Percentiles rank a stretch among this genome's conserved stretches.
These are phyloP conservation scores for Therioaphis trifolii DNA, from an alignment of 2,888 invertebrate species.

Conservation along the genomic window DNA sequence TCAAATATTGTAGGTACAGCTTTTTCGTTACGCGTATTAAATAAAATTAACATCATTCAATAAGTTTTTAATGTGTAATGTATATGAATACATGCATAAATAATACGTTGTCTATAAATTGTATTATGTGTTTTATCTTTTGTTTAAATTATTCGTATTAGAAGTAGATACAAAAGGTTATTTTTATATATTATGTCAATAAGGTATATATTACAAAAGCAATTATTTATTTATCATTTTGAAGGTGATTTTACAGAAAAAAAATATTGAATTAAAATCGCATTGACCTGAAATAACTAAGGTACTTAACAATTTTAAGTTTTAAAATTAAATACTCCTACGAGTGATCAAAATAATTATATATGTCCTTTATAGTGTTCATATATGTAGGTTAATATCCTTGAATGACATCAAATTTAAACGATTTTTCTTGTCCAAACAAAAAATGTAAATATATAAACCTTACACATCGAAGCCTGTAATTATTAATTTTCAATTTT, in stretches of 20 bases:
- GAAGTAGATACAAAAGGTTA: not conserved
- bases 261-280: constrained; percentile 10
- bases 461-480: not conserved
- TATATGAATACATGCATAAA: too few relatives aligned
- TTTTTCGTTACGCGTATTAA: too few relatives aligned
- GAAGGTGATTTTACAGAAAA: constrained; percentile 32
- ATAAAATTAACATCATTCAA: too few relatives aligned
- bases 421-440: not conserved
- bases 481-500: not conserved
- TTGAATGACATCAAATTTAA: constrained; percentile 44
- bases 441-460: not conserved
- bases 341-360: constrained; percentile 16
- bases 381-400: constrained; percentile 7
- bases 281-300: constrained; percentile 33
- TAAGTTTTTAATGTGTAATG: too few relatives aligned
- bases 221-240: not conserved
- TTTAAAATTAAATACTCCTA: constrained; percentile 20
- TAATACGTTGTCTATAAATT: too few relatives aligned
- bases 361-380: constrained; percentile 30
- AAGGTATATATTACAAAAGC: not conserved
- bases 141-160: not conserved
- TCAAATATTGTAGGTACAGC: too few relatives aligned
- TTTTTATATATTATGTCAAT: not conserved
- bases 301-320: not conserved
- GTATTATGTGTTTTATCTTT: too few relatives aligned